Evolutionary conservation across 2,113 vertebrate species (phyloP), one percentile per base, ranked within the genome.

Genomic region (Brienomyrus longianalis): DNA sequence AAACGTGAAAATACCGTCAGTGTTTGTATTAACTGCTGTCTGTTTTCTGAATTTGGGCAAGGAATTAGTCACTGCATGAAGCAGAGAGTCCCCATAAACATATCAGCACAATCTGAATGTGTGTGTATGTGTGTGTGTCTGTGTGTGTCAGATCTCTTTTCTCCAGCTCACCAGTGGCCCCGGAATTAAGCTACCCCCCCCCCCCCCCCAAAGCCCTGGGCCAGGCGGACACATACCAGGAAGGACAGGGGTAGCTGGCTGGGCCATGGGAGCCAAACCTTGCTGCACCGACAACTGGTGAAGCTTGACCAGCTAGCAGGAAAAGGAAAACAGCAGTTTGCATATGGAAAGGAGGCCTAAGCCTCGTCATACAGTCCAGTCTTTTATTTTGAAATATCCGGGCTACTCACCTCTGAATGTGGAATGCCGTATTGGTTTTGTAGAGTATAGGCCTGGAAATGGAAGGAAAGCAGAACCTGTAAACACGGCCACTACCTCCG

Each of bases 241-340:
- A 94, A 96, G 90, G 92, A 95, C 91, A n/a, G 93, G 92, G 15
- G 95, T 92, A 50, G 97, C 96, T 39, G 96, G 80, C 89, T 96
- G 97, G 91, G 94, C 95, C 90, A 97, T 92, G 52, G 96, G 93
- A 54, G 95, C 92, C 0, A 98, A 97, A 35, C 94, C 92, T 59
- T 97, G 95, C 23, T 99, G 98, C 92, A 98, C 96, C 0, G 98
- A 97, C 93, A 98, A 92, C 95, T 98, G 98, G 94, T 98, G 98
- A 83, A 99, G 95, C 91, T 99, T 99, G 0, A 96, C 96, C 90
- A 98, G 91, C 98, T 99, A 85, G 54, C 54, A 90, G 59, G 74
- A 89, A 7, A 93, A 89, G 93, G n/a, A 27, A 59, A 31, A 91
- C 9, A 88, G 51, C 43, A 74, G 2, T 19, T 10, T 43, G 74